Evolutionary conservation across 2,113 vertebrate species (phyloP).

Genomic region (Noctilio leporinus): DNA sequence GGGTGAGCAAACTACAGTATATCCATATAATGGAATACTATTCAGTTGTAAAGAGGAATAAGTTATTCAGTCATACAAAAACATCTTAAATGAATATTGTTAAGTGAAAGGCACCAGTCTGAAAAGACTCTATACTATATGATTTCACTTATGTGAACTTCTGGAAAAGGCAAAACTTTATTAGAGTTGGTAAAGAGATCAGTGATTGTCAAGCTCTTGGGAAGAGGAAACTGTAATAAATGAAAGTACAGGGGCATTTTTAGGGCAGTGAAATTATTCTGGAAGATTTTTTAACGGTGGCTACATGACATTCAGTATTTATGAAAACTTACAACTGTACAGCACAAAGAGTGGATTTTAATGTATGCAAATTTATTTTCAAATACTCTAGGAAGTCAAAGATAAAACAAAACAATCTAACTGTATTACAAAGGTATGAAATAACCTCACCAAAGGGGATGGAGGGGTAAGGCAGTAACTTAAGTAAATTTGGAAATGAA

Average conservation of each 20-base stretch:
- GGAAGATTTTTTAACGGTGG: background rate
- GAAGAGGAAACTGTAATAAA: background rate
- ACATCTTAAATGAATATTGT: background rate
- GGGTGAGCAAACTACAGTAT: background rate
- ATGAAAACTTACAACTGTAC: background rate
- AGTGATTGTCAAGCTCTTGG: background rate
- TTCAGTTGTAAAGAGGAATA: background rate
- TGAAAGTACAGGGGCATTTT: background rate
- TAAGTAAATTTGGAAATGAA: background rate
- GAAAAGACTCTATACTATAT: background rate
- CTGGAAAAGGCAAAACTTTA: background rate
- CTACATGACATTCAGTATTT: too few species aligned
- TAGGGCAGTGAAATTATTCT: background rate
- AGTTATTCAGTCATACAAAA: background rate
- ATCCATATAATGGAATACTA: background rate
- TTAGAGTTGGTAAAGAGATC: background rate
- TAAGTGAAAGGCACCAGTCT: background rate
- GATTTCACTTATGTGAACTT: background rate
- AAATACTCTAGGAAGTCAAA: background rate
- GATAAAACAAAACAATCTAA: background rate
- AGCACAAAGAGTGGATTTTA: background rate
- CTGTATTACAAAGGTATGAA: background rate
- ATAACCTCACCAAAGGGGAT: background rate
- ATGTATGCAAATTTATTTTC: background rate
- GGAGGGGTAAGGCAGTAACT: background rate